Percentiles rank a stretch among this genome's conserved stretches.
These are phyloP conservation scores for Micromesistius poutassou DNA, from an alignment of 2,797 vertebrate species.

Conservation along the genomic window DNA sequence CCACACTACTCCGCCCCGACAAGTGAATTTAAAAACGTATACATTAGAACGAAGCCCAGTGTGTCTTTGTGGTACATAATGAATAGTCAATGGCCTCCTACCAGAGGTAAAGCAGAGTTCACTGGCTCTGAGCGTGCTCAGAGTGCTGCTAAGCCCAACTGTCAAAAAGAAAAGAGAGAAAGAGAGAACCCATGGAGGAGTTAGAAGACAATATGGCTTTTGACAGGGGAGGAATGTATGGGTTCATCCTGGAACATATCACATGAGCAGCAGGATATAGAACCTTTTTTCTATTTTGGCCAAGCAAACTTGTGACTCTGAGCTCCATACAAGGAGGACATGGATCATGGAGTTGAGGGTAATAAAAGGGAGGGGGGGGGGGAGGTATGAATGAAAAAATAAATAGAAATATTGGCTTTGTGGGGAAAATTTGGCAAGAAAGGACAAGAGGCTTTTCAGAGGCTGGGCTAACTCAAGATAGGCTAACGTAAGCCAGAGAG, in stretches of 20 bases:
- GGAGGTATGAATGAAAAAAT: constrained; percentile 40
- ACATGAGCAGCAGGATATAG: constrained; percentile 31
- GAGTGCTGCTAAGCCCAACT: constrained; percentile 53
- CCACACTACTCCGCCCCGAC: not conserved
- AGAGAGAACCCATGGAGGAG: constrained; percentile 33
- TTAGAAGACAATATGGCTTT: constrained; percentile 40
- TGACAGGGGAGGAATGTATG: constrained; percentile 42
- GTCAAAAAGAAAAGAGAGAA: constrained; percentile 29
- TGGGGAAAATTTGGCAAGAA: constrained; percentile 36
- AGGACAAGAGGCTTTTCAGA: constrained; percentile 44
- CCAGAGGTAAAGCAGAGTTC: constrained; percentile 65
- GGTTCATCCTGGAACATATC: constrained; percentile 35
- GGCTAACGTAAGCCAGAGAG: constrained; percentile 31
- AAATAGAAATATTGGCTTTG: constrained; percentile 42
- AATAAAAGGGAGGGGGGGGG: constrained; percentile 21
- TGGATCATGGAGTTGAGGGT: constrained; percentile 43
- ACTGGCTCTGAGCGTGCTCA: constrained; percentile 49
- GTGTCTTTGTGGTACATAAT: constrained; percentile 44
- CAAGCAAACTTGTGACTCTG: constrained; percentile 25
- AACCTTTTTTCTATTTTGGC: constrained; percentile 41
- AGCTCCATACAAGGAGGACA: constrained; percentile 45
- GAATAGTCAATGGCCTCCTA: constrained; percentile 52
- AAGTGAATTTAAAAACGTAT: constrained; percentile 18
- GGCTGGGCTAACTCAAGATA: constrained; percentile 36
- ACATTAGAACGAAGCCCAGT: constrained; percentile 46